Evolutionary conservation across 2,113 vertebrate species (phyloP).

Genomic region (Empidonax traillii): DNA sequence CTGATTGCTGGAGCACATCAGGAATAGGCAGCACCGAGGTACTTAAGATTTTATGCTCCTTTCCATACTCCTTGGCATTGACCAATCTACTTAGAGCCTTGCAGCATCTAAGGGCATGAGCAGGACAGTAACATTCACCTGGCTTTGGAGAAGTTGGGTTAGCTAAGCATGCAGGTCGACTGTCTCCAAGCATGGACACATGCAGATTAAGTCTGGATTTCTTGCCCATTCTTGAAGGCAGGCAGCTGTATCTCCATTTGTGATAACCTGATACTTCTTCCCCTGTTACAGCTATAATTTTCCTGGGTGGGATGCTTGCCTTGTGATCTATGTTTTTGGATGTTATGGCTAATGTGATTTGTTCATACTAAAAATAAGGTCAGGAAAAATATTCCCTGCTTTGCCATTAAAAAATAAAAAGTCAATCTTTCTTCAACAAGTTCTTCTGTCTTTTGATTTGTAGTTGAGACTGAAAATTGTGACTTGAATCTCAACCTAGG

Average conservation of each 20-base stretch:
- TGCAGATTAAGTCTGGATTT: background rate
- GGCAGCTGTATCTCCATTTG: background rate
- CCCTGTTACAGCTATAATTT: background rate
- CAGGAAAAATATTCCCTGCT: background rate
- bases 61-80: background rate
- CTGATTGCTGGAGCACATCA: background rate
- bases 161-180: background rate
- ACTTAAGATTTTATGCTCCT: background rate
- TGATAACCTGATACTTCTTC: background rate
- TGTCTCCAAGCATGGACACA: background rate
- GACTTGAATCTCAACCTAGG: background rate
- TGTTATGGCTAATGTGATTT: background rate
- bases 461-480: background rate
- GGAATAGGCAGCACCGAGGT: background rate
- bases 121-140: background rate
- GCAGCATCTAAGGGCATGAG: background rate
- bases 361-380: background rate
- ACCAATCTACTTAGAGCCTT: background rate
- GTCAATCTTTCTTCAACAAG: background rate
- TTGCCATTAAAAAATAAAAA: background rate
- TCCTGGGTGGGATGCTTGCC: background rate
- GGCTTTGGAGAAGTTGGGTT: background rate
- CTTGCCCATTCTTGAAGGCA: background rate
- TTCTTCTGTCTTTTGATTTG: background rate
- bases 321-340: background rate